Evolutionary conservation across 2,888 invertebrate genomes (phyloP).

Genomic region (Tinea semifulvella): DNA sequence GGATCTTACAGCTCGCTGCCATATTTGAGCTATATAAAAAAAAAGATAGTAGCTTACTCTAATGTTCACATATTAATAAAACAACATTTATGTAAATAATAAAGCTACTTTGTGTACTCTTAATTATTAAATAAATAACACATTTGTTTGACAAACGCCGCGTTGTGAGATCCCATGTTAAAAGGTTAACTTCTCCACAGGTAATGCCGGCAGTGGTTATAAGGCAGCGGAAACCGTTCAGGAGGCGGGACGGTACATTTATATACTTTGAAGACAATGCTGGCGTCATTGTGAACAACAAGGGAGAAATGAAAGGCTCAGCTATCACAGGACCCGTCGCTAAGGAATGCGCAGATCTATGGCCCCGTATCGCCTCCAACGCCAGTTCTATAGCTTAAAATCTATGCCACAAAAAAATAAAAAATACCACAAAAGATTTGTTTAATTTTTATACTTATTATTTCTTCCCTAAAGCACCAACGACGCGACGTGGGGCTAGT

Average conservation of each 20-base stretch:
- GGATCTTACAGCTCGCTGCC: no score
- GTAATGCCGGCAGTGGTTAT: constrained; percentile 99
- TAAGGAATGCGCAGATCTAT: constrained; percentile 99
- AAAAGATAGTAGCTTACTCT: no score
- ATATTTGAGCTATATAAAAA: no score
- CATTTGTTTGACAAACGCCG: no score
- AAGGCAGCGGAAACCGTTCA: constrained; percentile 96
- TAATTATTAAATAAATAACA: no score
- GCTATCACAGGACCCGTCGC: constrained; percentile 99
- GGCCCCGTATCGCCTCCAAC: constrained; percentile 99
- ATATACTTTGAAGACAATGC: constrained; percentile 99
- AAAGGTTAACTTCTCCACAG: constrained; percentile 45
- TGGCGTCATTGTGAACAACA: constrained; percentile 99
- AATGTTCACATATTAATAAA: no score
- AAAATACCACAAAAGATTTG: background rate
- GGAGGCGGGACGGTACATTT: constrained; percentile 99
- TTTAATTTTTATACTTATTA: no score
- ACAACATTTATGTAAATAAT: no score
- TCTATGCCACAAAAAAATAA: constrained; percentile 1
- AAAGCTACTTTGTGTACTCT: no score
- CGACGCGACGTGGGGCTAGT: no score
- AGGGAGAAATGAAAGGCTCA: constrained; percentile 99
- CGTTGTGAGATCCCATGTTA: no score
- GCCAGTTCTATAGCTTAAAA: constrained; percentile 95
- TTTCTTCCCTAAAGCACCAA: no score